Base-by-base conservation (phyloP, 2,888 invertebrate species). In the Tromatobia lineatoria region DNA sequence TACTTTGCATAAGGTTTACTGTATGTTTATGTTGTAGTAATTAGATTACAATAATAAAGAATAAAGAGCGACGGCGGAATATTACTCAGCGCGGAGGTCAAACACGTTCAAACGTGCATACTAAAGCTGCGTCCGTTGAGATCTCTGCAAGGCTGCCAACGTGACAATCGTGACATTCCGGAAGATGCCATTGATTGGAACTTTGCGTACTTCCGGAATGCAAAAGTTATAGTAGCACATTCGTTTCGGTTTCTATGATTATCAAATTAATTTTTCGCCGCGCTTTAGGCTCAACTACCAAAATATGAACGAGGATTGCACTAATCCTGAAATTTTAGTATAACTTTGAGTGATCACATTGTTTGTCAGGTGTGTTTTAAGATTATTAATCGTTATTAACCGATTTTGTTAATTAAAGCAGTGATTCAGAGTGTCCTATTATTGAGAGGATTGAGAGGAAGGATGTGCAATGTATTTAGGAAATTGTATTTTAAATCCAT, bases 41-140 rank as follows among this genome's bases (percentile, higher is more conserved):
- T 69, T 64, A 20, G 52, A 38, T 3, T 13, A 6, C 25, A 69
- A 20, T 13, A 23, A 52, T 29, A 52, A 52, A n/a, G 15, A 69
- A 57, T n/a, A 74, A 61, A 15, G 50, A 42, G n/a, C n/a, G 15
- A 15, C 23, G 34, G n/a, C 15, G 34, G 47, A 15, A 77, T 69
- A 11, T 13, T 45, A 34, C 47, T 61, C 18, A 18, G 13, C 23
- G 25, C 67, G 61, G 25, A 47, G 73, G 29, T 74, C 73, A n/a
- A 50, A 61, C 54, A 20, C 47, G 73, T 74, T 74, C 61, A 61
- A 74, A 74, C 73, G 20, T 3, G 61, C 10, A 38, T 38, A 59
- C 2, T 0, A 13, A n/a, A 34, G 47, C 59, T 64, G 25, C 45
- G 61, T 6, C 73, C 61, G 73, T 74, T 74, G 73, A 45, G 23